Conservation (phyloP, 2,888 invertebrate species). For the Aromia moschata region DNA sequence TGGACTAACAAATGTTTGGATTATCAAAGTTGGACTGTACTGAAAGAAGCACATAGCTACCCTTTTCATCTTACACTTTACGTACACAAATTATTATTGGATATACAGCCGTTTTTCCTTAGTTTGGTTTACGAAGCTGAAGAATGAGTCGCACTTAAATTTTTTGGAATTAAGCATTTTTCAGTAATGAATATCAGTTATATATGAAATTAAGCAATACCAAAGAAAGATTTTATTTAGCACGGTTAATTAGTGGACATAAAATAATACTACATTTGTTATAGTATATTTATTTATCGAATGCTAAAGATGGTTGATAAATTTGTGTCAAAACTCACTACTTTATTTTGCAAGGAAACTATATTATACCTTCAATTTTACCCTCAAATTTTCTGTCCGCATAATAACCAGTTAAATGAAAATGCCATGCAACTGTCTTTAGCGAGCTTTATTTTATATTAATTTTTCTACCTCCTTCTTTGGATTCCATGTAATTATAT, state of each 20-base stretch:
- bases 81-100: slow-evolving; percentile 16
- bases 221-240: slow-evolving; percentile 32
- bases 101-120: too few relatives aligned
- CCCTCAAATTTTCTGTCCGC: background rate
- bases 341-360: background rate
- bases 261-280: slow-evolving; percentile 21
- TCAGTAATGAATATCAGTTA: slow-evolving; percentile 24
- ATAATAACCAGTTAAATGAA: background rate
- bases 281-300: slow-evolving; percentile 12
- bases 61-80: too few relatives aligned
- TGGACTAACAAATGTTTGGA: too few relatives aligned
- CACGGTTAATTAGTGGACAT: background rate
- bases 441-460: slow-evolving; percentile 13
- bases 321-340: background rate
- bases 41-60: too few relatives aligned
- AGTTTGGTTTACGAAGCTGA: too few relatives aligned
- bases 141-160: too few relatives aligned
- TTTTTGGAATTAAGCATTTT: slow-evolving; percentile 14
- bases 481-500: slow-evolving; percentile 24
- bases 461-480: slow-evolving; percentile 27
- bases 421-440: slow-evolving; percentile 5
- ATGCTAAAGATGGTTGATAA: slow-evolving; percentile 10
- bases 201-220: slow-evolving; percentile 38
- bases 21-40: too few relatives aligned
- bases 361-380: background rate